Evolutionary conservation across 2,888 invertebrate genomes (phyloP).

Genomic region (Thera britannica): DNA sequence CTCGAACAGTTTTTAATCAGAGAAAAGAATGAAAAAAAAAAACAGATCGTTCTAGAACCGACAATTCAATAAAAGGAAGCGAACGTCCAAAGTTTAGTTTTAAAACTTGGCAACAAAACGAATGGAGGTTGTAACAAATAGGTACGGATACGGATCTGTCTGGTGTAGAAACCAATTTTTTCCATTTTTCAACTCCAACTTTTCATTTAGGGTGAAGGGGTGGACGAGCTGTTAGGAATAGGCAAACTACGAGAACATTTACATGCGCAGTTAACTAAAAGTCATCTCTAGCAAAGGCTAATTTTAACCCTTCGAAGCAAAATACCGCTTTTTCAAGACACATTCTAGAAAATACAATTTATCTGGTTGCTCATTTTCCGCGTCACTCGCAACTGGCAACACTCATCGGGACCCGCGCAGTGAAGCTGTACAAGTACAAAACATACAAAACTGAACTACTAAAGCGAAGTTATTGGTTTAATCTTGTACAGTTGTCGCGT

Average conservation of each 20-base stretch:
- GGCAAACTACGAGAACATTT: background rate
- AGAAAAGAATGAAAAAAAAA: background rate
- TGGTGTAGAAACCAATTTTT: background rate
- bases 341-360: slow-evolving; percentile 9
- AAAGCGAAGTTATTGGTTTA: slow-evolving; percentile 17
- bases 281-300: background rate
- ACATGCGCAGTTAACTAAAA: background rate
- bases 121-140: slow-evolving; percentile 5
- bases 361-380: slow-evolving; percentile 10
- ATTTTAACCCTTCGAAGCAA: background rate
- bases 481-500: slow-evolving; percentile 11
- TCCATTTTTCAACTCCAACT: no score
- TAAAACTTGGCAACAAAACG: slow-evolving; percentile 13
- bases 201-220: no score
- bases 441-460: slow-evolving; percentile 8
- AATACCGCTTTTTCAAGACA: background rate
- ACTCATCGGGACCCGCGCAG: slow-evolving; percentile 9
- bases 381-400: slow-evolving; percentile 10
- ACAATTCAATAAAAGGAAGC: slow-evolving; percentile 23
- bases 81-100: slow-evolving; percentile 18
- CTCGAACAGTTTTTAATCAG: background rate
- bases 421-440: slow-evolving; percentile 12
- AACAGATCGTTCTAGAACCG: background rate
- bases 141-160: background rate
- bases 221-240: background rate